Evolutionary conservation across 2,113 vertebrate genomes (phyloP).

Genomic region (Macquaria australasica): DNA sequence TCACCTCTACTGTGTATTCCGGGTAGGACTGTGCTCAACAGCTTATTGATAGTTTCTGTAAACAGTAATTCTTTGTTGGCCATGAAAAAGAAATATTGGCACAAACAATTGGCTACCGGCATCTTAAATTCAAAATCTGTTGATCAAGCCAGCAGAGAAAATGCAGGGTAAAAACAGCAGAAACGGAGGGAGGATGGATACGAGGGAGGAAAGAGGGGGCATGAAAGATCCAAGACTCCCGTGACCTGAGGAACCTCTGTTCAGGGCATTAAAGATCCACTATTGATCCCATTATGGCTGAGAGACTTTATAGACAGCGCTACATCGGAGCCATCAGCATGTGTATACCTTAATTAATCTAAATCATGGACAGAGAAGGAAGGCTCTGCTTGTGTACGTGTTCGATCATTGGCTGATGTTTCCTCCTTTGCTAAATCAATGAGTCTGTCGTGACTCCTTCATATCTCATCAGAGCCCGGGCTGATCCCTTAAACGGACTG

Average conservation of each 20-base stretch:
- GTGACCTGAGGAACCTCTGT: conserved; percentile 48
- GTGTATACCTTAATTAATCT: conserved; percentile 67
- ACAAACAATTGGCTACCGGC: conserved; percentile 3
- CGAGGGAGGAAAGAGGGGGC: background rate
- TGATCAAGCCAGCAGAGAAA: background rate
- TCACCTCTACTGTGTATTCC: conserved; percentile 7
- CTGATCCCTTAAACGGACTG: conserved; percentile 71
- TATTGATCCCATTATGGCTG: conserved; percentile 69
- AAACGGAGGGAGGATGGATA: background rate
- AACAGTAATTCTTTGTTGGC: conserved; percentile 30
- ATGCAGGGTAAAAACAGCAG: background rate
- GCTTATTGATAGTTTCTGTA: conserved; percentile 34
- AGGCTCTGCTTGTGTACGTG: conserved; percentile 32
- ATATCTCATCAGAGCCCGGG: conserved; percentile 60
- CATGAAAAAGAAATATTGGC: conserved; percentile 4
- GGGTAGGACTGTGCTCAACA: conserved; percentile 7
- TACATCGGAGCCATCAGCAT: conserved; percentile 39
- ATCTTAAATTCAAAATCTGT: conserved; percentile 14
- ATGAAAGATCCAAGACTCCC: conserved; percentile 27
- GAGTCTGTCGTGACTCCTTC: conserved; percentile 33
- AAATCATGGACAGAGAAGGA: conserved; percentile 24
- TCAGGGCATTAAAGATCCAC: conserved; percentile 53
- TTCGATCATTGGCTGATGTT: conserved; percentile 26
- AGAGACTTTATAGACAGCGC: conserved; percentile 55
- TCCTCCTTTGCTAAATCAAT: conserved; percentile 56